Evolutionary conservation across 2,888 invertebrate genomes (phyloP).

Genomic region (Lithophane socia): DNA sequence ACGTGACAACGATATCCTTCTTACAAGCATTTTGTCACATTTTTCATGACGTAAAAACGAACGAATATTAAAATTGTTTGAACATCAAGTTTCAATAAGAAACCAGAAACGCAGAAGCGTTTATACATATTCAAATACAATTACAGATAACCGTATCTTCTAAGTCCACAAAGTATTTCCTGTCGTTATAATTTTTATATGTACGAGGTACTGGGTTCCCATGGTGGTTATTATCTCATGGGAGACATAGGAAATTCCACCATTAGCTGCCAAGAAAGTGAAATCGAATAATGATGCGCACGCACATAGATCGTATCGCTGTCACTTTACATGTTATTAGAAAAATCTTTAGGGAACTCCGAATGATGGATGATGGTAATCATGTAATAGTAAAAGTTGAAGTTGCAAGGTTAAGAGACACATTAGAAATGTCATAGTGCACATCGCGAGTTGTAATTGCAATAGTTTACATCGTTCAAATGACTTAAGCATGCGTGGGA

Average conservation of each 20-base stretch:
- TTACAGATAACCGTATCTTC: slow-evolving; percentile 62
- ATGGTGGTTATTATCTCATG: slow-evolving; percentile 69
- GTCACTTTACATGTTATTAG: slow-evolving; percentile 55
- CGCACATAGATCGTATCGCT: slow-evolving; percentile 52
- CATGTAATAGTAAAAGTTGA: slow-evolving; percentile 38
- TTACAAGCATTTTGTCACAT: slow-evolving; percentile 29
- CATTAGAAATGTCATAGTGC: slow-evolving; percentile 17
- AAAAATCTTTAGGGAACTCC: slow-evolving; percentile 45
- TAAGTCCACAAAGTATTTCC: slow-evolving; percentile 64
- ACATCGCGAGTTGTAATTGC: slow-evolving; percentile 6
- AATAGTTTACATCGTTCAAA: background rate
- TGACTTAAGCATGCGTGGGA: slow-evolving; percentile 12
- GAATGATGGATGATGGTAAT: slow-evolving; percentile 51
- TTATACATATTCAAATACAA: slow-evolving; percentile 64
- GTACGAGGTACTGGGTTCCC: slow-evolving; percentile 58
- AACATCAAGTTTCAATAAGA: slow-evolving; percentile 38
- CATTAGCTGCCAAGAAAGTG: slow-evolving; percentile 74
- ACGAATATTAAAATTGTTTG: slow-evolving; percentile 8
- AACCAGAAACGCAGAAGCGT: slow-evolving; percentile 37
- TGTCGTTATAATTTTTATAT: slow-evolving; percentile 62
- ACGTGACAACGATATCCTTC: slow-evolving; percentile 24
- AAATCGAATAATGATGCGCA: slow-evolving; percentile 72
- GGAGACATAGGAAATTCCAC: slow-evolving; percentile 73
- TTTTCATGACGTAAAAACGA: background rate
- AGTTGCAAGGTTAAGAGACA: slow-evolving; percentile 31